Base-by-base conservation (phyloP, 2,888 invertebrate genomes). In the Pocota personata region DNA sequence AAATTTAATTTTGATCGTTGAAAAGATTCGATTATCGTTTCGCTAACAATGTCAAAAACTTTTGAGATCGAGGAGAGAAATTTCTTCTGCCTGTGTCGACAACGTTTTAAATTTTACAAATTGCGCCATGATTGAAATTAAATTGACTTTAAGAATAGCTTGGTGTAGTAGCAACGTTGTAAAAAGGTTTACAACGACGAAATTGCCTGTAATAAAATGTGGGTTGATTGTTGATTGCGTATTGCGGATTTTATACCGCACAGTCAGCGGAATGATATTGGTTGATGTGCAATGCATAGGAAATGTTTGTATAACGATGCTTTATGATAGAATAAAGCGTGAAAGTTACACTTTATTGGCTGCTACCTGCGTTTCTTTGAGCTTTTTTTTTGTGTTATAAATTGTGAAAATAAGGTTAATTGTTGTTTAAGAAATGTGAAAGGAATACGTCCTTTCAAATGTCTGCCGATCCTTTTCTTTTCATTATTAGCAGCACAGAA, bases 1-100 rank as follows among this genome's bases (percentile, higher is more conserved):
- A 48, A 8, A 14, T 14, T 27, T 27, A 14, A 6, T 43, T 48
- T 32, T 64, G 30, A 16, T 64, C 24, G 60, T 60, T 7, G n/a
- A 48, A 66, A 57, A 66, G 40, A 58, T 37, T 58, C 48, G 62
- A 76, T 80, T 80, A 71, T 43, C 57, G 60, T 67, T 67, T 52
- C 58, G 43, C 40, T 55, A 64, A 71, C 60, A 82, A 64, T 82
- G 55, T 76, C 64, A 78, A 71, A 66, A 50, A 21, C 35, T 50
- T 72, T 58, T 40, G 5, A 77, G 82, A 76, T 82, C 62, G 64
- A 32, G 57, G 40, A 46, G 76, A 67, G 76, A 67, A 77, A 66
- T 37, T 67, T 48, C 27, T 7, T 14, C 4, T 24, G 24, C 35
- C 67, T n/a, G 32, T n/a, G 32, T n/a, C 67, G 37, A 21, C 16